phyloP scores from a whole-genome alignment of 2,888 invertebrate genomes.

The Calameuta idolon region DNA sequence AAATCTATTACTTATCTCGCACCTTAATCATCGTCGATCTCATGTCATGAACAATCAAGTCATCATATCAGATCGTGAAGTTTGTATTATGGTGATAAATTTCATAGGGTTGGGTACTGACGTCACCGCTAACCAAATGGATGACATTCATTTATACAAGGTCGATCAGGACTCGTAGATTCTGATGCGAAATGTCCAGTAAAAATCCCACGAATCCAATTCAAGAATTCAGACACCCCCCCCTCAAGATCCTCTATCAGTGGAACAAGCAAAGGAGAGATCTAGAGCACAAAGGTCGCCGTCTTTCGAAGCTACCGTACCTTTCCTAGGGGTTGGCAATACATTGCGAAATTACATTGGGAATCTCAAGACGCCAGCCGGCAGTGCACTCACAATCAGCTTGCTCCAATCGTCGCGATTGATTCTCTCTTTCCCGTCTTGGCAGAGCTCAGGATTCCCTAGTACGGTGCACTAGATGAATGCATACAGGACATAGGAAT shows the following conservation, averaged over 20 bases:
- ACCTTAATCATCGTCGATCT: background rate
- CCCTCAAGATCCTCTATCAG: background rate
- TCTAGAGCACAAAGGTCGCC: background rate
- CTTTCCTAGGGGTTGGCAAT: background rate
- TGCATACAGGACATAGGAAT: background rate
- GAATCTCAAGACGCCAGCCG: slow-evolving; percentile 12
- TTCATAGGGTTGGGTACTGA: background rate
- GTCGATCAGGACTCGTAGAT: background rate
- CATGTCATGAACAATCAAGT: background rate
- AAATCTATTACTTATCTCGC: background rate
- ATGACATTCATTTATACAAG: background rate
- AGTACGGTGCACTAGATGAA: background rate
- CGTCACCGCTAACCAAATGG: background rate
- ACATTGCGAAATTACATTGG: slow-evolving; percentile 15
- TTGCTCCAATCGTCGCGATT: slow-evolving; percentile 46
- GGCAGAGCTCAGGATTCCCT: background rate
- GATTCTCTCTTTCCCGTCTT: slow-evolving; percentile 31
- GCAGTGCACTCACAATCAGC: slow-evolving; percentile 29
- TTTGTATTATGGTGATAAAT: background rate
- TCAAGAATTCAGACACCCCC: background rate
- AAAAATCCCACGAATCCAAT: background rate
- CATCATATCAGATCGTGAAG: background rate
- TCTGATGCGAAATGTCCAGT: background rate
- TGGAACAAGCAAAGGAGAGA: background rate
- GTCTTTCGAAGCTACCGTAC: background rate